Percentiles rank a stretch among this genome's conserved stretches.
Evolutionary conservation across 2,888 invertebrate genomes (phyloP).

Genomic region (Dolichomitus sp.): DNA sequence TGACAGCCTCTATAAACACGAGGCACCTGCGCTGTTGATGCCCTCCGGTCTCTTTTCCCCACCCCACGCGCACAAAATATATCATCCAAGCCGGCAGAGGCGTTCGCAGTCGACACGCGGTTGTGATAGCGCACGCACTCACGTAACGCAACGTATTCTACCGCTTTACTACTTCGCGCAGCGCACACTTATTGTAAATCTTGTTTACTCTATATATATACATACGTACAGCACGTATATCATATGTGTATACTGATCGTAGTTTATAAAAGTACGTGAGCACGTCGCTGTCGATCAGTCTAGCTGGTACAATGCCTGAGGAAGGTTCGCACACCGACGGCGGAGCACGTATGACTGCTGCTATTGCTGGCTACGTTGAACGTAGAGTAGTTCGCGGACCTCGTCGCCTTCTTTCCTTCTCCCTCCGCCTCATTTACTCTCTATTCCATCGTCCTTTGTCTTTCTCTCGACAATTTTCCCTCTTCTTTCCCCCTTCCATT

Average conservation of each 20-base stretch:
- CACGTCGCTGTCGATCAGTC: slow-evolving; percentile 12
- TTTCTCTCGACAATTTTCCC: slow-evolving; percentile 35
- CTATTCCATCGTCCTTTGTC: slow-evolving; percentile 16
- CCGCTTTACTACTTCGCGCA: slow-evolving; percentile 13
- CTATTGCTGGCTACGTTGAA: slow-evolving; percentile 46
- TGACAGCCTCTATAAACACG: neutral
- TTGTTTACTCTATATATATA: neutral
- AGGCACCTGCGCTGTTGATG: slow-evolving; percentile 28
- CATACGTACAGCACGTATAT: slow-evolving; percentile 21
- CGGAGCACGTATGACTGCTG: slow-evolving; percentile 82
- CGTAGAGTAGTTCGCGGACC: slow-evolving; percentile 18
- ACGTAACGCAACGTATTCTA: slow-evolving; percentile 1
- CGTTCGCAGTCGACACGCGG: slow-evolving; percentile 16
- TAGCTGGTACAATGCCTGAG: slow-evolving; percentile 57
- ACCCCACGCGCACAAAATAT: slow-evolving; percentile 3
- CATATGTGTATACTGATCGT: neutral
- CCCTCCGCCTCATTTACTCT: slow-evolving; percentile 27
- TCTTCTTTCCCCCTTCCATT: slow-evolving; percentile 25
- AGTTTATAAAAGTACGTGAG: slow-evolving; percentile 14
- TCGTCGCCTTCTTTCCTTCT: slow-evolving; percentile 28
- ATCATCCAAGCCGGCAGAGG: neutral
- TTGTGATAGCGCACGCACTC: slow-evolving; percentile 27
- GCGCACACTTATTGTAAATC: slow-evolving; percentile 11
- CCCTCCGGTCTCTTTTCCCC: neutral
- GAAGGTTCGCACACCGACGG: slow-evolving; percentile 78